phyloP scores from a whole-genome alignment of 1,140 invertebrate species.

The Homarus americanus region DNA sequence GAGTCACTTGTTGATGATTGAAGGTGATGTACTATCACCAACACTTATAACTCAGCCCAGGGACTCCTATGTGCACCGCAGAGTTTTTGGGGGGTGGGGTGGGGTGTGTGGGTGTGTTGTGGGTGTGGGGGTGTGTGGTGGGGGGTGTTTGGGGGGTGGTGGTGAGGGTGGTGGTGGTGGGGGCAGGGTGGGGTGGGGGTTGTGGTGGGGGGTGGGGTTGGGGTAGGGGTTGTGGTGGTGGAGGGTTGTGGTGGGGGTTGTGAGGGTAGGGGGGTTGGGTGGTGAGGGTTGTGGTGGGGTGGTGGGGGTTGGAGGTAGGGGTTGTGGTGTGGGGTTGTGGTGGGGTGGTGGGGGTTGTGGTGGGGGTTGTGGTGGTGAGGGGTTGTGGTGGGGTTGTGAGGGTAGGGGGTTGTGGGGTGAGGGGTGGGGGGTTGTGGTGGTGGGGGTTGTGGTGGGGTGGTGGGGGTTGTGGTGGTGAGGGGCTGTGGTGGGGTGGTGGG shows the following conservation, averaged over 20 bases:
- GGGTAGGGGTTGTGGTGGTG: not conserved
- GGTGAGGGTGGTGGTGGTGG: not conserved
- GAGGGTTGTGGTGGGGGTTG: not conserved
- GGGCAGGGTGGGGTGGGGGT: not conserved
- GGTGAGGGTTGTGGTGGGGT: not conserved
- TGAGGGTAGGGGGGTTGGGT: not conserved
- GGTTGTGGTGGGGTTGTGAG: not conserved
- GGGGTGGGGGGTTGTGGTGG: not conserved
- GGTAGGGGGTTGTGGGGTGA: not conserved
- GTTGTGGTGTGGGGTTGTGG: not conserved
- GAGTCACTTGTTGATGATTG: no score
- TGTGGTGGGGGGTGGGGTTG: not conserved
- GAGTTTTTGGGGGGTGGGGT: not conserved
- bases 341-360: not conserved
- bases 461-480: not conserved
- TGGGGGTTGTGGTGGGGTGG: not conserved
- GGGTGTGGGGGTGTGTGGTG: not conserved
- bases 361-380: not conserved
- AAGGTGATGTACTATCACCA: no score
- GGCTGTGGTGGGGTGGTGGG: not conserved
- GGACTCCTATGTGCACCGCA: not conserved
- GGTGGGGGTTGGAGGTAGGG: not conserved
- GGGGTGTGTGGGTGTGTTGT: not conserved
- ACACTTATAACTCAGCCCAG: not conserved
- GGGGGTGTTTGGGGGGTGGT: not conserved